Conservation (phyloP, 2,888 invertebrate species). For the Noctuana brunneofusca region DNA sequence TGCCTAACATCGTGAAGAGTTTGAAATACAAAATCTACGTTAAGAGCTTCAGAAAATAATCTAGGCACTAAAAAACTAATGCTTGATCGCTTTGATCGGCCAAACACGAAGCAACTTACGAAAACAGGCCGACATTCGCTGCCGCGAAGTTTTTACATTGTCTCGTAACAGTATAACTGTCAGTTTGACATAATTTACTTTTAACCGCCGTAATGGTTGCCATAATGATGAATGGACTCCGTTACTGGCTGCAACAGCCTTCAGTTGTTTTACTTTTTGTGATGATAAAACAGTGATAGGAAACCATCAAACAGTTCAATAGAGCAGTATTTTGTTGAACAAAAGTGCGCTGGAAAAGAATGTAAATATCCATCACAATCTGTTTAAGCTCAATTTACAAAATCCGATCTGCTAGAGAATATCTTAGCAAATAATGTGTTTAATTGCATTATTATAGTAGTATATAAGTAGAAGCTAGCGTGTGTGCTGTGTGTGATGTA, state of each 20-base stretch:
- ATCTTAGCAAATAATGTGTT: no score
- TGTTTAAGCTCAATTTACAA: no score
- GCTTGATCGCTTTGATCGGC: neutral
- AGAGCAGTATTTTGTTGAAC: neutral
- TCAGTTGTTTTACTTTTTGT: slow-evolving; percentile 2
- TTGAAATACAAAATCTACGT: no score
- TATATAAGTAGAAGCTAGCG: slow-evolving; percentile 6
- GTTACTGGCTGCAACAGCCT: slow-evolving; percentile 10
- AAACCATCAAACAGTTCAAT: neutral
- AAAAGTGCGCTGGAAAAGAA: neutral
- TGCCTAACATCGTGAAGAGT: no score
- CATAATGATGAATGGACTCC: slow-evolving; percentile 28
- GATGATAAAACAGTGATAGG: slow-evolving; percentile 2
- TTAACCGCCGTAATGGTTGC: slow-evolving; percentile 16
- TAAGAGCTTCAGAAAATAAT: neutral
- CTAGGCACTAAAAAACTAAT: neutral
- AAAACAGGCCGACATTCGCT: neutral
- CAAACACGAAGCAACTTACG: neutral
- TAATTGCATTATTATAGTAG: neutral
- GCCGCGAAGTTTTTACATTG: slow-evolving; percentile 18
- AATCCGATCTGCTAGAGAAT: no score
- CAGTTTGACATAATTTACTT: slow-evolving; percentile 31
- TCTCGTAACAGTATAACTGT: slow-evolving; percentile 26
- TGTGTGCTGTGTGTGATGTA: no score
- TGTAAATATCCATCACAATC: neutral